Evolutionary conservation across 2,797 vertebrate species (phyloP).

Genomic region (Bucorvus abyssinicus): DNA sequence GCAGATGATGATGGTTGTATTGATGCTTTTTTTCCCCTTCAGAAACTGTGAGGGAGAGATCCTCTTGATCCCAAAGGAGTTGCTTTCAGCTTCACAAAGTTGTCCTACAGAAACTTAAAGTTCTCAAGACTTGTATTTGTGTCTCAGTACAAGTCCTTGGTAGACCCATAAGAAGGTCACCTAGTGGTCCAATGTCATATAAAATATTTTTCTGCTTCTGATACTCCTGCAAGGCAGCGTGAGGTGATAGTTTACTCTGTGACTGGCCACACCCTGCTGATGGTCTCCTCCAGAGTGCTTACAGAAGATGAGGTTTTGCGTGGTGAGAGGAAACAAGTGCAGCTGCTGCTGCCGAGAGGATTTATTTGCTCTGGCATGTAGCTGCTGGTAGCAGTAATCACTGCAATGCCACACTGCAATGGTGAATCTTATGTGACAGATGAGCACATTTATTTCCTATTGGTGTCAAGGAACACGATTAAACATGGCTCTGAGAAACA

Average conservation of each 20-base stretch:
- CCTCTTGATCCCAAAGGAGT: background rate
- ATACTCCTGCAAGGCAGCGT: background rate
- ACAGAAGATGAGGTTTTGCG: background rate
- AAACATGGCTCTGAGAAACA: background rate
- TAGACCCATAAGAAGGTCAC: background rate
- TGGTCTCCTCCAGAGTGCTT: background rate
- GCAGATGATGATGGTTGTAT: background rate
- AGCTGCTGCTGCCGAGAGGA: background rate
- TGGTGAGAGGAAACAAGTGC: background rate
- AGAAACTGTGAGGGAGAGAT: background rate
- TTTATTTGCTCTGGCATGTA: background rate
- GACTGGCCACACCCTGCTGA: background rate
- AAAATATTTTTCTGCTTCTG: background rate
- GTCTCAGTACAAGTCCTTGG: background rate
- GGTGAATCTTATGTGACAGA: background rate
- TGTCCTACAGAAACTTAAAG: background rate
- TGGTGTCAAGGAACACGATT: background rate
- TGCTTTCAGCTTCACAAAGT: background rate
- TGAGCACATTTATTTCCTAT: background rate
- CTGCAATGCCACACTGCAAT: background rate
- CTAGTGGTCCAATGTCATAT: background rate
- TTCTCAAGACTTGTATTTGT: background rate
- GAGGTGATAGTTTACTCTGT: background rate
- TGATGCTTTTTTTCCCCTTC: background rate
- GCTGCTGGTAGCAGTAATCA: background rate